phyloP scores from a whole-genome alignment of 2,888 invertebrate species.

The Horisme vitalbata region DNA sequence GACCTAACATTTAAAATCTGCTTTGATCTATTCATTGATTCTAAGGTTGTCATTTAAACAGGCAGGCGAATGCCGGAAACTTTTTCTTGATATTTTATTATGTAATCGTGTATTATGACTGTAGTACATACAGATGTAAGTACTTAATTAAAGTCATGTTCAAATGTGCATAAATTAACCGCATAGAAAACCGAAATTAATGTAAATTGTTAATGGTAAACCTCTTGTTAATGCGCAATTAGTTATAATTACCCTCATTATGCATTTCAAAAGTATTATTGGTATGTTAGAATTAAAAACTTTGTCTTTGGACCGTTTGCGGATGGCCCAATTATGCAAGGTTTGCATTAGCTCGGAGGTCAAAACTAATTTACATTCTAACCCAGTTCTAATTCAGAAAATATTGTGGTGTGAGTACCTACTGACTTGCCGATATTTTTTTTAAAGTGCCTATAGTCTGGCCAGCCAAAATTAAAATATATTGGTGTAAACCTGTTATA shows the following conservation, averaged over 20 bases:
- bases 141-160: constrained; percentile 3
- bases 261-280: constrained; percentile 4
- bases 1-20: too few species aligned
- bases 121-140: constrained; percentile 1
- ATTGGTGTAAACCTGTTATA: too few species aligned
- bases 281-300: not conserved
- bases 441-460: too few species aligned
- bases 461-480: too few species aligned
- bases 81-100: too few species aligned
- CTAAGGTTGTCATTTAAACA: too few species aligned
- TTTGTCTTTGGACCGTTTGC: constrained; percentile 18
- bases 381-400: constrained; percentile 1
- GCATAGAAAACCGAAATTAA: constrained; percentile 1
- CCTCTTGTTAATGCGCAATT: constrained; percentile 4
- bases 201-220: not conserved
- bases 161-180: not conserved
- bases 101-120: too few species aligned
- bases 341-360: constrained; percentile 33
- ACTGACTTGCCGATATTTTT: too few species aligned
- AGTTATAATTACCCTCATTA: constrained; percentile 8
- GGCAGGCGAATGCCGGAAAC: too few species aligned
- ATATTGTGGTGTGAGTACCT: not conserved
- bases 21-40: too few species aligned
- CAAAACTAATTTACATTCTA: constrained; percentile 18
- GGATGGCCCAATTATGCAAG: constrained; percentile 45